A percentile compares a stretch with the other conserved stretches of the same genome.
Evolutionary conservation across 2,113 vertebrate genomes (phyloP).

Genomic region (Myrmecophaga tridactyla): DNA sequence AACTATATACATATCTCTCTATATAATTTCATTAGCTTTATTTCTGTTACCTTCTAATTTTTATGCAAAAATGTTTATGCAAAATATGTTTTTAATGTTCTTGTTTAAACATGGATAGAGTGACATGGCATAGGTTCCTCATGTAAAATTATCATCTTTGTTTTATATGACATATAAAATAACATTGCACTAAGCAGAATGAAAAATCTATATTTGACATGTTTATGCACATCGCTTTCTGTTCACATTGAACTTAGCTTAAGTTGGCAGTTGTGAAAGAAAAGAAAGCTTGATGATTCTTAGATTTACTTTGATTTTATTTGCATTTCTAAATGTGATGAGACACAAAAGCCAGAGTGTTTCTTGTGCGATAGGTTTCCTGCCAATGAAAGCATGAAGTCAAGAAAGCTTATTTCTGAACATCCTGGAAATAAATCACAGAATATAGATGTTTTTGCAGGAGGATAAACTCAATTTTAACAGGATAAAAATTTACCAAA

Average conservation of each 20-base stretch:
- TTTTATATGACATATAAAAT: not conserved
- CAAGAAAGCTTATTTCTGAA: conserved; percentile 37
- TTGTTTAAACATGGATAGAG: not conserved
- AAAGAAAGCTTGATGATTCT: conserved; percentile 26
- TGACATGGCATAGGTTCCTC: not conserved
- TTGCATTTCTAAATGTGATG: conserved; percentile 52
- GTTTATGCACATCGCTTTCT: conserved; percentile 13
- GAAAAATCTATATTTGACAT: conserved; percentile 10
- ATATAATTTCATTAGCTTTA: not conserved
- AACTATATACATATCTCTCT: not conserved
- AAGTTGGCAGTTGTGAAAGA: conserved; percentile 51
- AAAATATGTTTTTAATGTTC: conserved; percentile 41
- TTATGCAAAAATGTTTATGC: not conserved
- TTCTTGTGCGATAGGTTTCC: conserved; percentile 27
- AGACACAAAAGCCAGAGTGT: conserved; percentile 47
- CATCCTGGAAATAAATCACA: conserved; percentile 31
- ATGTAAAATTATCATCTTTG: not conserved
- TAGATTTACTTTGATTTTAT: conserved; percentile 56
- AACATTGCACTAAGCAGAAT: not conserved
- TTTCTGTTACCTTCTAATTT: not conserved
- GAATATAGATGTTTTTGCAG: not conserved
- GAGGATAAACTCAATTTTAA: conserved; percentile 19
- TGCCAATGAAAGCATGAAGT: conserved; percentile 9
- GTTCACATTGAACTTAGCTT: conserved; percentile 19
- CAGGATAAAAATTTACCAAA: conserved; percentile 20